Base-by-base conservation (phyloP, 64 coral and sea anemone genomes). In the Stichodactyla helianthus region DNA sequence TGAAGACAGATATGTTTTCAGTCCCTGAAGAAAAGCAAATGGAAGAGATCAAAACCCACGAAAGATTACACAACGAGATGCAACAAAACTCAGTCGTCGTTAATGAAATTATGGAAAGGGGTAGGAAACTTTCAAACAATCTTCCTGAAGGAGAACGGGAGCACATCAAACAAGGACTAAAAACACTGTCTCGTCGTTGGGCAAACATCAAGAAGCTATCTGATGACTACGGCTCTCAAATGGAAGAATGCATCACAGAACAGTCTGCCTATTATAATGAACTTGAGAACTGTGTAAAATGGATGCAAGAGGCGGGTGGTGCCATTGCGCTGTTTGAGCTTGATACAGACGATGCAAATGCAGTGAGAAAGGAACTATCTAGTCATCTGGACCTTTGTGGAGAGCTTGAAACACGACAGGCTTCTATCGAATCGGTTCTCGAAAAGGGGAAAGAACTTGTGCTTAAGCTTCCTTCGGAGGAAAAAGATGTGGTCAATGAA, bases 161-260 rank as follows among this genome's bases (percentile, higher is more conserved):
- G 12, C 83, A 77, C 20, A 84, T 96, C 14, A 77, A 86, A 53
- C 60, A 89, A 5, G 51, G 93, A 52, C 81, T 96, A 11, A 70
- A 90, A 52, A 64, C 31, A 1, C 83, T 96, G 13, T 83, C 91
- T 52, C 64, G 18, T 14, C 88, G 88, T 6, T 96, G 94, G 94
- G 54, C 88, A n/a, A 88, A 78, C 53, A 79, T 96, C 1, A 91
- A 89, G 59, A 89, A 77, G 15, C 23, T 96, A 4, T 87, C 94
- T 59, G 94, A 96, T 50, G 63, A 87, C 19, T 87, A 93, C 26
- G 88, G 91, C 13, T 71, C 62, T 55, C 87, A 93, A 23, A 82
- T 96, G 52, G 94, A 96, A 79, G 85, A 92, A n/a, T 96, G 94
- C 53, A 96, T 96, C 53, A 85, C 91, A 84, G 91, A 96, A 56